A percentile compares a stretch with the other conserved stretches of the same genome.
Evolutionary conservation across 2,797 vertebrate species (phyloP).

Genomic region (Gila robusta): DNA sequence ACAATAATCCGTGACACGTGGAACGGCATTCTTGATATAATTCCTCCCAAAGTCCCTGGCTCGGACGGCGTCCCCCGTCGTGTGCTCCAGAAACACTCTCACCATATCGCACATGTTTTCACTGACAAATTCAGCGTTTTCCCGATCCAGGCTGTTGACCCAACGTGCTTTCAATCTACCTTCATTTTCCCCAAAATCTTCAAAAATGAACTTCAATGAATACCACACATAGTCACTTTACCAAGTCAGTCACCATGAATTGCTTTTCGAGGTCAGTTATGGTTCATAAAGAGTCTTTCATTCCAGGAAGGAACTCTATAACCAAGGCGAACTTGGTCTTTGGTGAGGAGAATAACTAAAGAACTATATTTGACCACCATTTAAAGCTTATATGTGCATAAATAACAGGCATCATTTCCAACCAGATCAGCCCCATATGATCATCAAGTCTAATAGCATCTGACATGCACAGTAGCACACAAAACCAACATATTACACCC

Average conservation of each 20-base stretch:
- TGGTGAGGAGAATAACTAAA: not conserved
- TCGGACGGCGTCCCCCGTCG: not conserved
- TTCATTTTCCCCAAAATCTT: conserved; percentile 8
- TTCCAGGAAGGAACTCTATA: conserved; percentile 13
- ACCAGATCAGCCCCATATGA: not conserved
- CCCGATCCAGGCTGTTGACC: conserved; percentile 14
- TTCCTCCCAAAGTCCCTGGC: conserved; percentile 37
- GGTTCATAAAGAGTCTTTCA: not conserved
- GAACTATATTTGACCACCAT: not conserved
- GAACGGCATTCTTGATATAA: conserved; percentile 2
- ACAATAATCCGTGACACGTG: conserved; percentile 28
- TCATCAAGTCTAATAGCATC: conserved; percentile 24
- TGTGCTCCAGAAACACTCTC: not conserved
- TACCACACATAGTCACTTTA: conserved; percentile 18
- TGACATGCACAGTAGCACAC: conserved; percentile 58
- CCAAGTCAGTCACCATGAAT: not conserved
- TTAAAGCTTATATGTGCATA: not conserved
- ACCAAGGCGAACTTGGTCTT: conserved; percentile 2
- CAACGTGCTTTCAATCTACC: conserved; percentile 33
- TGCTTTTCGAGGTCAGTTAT: conserved; percentile 14
- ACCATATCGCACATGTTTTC: conserved; percentile 28
- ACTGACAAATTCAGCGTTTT: conserved; percentile 26
- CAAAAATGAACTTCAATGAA: conserved; percentile 29
- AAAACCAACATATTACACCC: conserved; percentile 20
- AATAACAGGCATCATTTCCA: conserved; percentile 4